A percentile compares a stretch with the other conserved stretches of the same genome.
Conservation (phyloP, 37 sponge, comb jelly and placozoan genomes). For the Bolinopsis microptera region DNA sequence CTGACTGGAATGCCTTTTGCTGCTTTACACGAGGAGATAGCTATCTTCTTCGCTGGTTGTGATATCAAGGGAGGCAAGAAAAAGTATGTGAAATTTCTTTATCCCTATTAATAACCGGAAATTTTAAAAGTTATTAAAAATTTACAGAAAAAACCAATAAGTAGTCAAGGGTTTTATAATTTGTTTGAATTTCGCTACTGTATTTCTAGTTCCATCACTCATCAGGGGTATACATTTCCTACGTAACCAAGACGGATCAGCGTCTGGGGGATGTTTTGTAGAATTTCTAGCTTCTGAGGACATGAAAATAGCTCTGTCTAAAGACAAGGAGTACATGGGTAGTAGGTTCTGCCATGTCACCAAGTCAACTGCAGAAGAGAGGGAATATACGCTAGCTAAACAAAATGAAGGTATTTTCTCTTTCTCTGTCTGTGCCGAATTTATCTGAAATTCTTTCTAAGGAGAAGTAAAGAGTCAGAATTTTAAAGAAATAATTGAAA, state of each 20-base stretch:
- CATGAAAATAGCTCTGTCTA: conserved; percentile 5
- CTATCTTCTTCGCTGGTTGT: conserved; percentile 53
- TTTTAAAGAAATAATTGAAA: no score
- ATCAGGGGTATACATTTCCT: conserved; percentile 17
- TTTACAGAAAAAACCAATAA: no score
- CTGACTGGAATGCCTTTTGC: conserved; percentile 57
- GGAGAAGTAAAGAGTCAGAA: no score
- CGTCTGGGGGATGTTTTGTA: conserved; percentile 37
- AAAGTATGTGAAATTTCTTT: background rate
- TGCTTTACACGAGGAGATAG: conserved; percentile 14
- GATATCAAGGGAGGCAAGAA: conserved; percentile 42
- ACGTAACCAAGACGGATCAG: conserved; percentile 11
- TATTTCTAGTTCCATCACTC: background rate
- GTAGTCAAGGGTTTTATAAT: background rate
- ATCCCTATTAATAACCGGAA: no score
- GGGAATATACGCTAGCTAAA: background rate
- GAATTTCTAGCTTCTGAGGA: conserved; percentile 23
- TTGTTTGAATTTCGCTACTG: background rate
- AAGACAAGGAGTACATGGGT: conserved; percentile 62
- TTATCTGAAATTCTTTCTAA: no score
- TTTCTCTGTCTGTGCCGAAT: no score
- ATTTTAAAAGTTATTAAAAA: no score
- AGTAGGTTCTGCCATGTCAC: conserved; percentile 7
- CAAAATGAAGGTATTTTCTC: background rate
- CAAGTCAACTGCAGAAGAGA: background rate